Evolutionary conservation across 2,113 vertebrate genomes (phyloP).

Genomic region (Larimichthys crocea): DNA sequence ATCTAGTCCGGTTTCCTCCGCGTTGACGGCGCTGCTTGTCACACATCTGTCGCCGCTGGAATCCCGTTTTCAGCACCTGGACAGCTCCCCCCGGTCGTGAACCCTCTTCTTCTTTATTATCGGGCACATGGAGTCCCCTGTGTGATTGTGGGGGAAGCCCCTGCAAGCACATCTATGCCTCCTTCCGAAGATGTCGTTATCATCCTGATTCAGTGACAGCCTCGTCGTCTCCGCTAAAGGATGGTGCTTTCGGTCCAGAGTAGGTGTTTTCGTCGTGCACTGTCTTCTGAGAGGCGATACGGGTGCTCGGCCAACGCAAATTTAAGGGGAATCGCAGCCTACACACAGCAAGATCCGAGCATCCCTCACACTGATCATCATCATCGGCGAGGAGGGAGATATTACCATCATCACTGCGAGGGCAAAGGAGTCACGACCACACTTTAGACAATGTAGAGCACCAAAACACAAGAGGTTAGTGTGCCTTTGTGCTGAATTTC

Average conservation of each 20-base stretch:
- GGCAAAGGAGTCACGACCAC: conserved; percentile 82
- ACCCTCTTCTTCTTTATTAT: conserved; percentile 33
- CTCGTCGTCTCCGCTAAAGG: conserved; percentile 73
- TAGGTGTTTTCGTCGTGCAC: conserved; percentile 72
- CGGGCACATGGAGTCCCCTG: conserved; percentile 79
- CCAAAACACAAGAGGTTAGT: conserved; percentile 78
- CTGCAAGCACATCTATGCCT: conserved; percentile 65
- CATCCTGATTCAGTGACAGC: conserved; percentile 62
- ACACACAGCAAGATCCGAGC: conserved; percentile 77
- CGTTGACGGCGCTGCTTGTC: conserved; percentile 26
- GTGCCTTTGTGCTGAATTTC: conserved; percentile 30
- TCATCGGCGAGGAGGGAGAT: conserved; percentile 75
- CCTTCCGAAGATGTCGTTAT: conserved; percentile 64
- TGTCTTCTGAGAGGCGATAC: conserved; percentile 72
- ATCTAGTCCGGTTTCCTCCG: neutral
- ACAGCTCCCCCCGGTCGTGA: conserved; percentile 76
- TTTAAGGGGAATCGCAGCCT: conserved; percentile 76
- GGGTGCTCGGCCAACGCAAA: conserved; percentile 76
- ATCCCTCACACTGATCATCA: conserved; percentile 68
- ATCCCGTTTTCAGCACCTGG: conserved; percentile 79
- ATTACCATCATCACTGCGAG: conserved; percentile 77
- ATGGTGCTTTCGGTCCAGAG: conserved; percentile 80
- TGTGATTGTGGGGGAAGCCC: conserved; percentile 79
- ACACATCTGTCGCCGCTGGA: conserved; percentile 61
- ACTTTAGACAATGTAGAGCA: conserved; percentile 81